Conservation (phyloP, 2,888 invertebrate species). For the Hylaea fasciaria region DNA sequence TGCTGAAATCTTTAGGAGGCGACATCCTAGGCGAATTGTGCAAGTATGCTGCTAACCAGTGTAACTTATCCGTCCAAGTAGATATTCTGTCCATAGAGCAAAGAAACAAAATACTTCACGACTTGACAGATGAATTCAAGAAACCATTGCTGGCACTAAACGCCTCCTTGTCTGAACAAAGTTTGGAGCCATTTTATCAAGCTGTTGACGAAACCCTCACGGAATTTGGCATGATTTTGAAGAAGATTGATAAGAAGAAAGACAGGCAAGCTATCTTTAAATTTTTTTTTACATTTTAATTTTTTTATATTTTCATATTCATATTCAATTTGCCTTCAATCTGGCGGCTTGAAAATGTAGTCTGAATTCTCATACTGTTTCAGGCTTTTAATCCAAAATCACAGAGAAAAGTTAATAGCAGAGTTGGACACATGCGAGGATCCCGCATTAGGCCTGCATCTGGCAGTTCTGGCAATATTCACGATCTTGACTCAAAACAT, state of each 20-base stretch:
- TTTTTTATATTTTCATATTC: too few species aligned
- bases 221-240: slow-evolving; percentile 91
- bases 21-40: slow-evolving; percentile 93
- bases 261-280: slow-evolving; percentile 79
- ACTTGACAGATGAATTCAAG: slow-evolving; percentile 88
- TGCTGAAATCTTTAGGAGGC: slow-evolving; percentile 92
- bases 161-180: slow-evolving; percentile 87
- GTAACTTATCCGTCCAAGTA: slow-evolving; percentile 85
- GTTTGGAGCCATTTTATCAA: slow-evolving; percentile 91
- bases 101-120: slow-evolving; percentile 88
- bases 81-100: slow-evolving; percentile 87
- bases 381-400: slow-evolving; percentile 90
- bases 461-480: slow-evolving; percentile 91
- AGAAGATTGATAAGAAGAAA: slow-evolving; percentile 96
- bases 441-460: slow-evolving; percentile 91
- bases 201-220: slow-evolving; percentile 89
- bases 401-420: slow-evolving; percentile 92
- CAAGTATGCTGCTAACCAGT: slow-evolving; percentile 91
- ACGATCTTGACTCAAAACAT: slow-evolving; percentile 92
- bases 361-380: slow-evolving; percentile 42
- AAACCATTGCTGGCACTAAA: slow-evolving; percentile 87
- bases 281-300: background rate
- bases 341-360: too few species aligned
- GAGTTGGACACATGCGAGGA: slow-evolving; percentile 91
- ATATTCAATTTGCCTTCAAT: too few species aligned